Conservation (phyloP, 2,113 vertebrate genomes). For the Centropus bengalensis region DNA sequence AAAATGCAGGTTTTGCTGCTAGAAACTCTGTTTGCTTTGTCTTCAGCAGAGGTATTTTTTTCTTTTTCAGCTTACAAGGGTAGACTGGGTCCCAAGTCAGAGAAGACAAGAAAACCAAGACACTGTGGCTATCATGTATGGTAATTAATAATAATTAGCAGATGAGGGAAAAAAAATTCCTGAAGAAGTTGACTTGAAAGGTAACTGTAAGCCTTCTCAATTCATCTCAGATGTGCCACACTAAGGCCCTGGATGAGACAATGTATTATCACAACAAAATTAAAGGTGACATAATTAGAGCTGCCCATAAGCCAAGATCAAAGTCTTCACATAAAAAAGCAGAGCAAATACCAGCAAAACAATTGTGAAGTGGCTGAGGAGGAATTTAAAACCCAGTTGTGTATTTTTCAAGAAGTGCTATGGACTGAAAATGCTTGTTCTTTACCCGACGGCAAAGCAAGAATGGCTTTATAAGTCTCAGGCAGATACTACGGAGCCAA, state of each 20-base stretch:
- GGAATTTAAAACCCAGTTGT: too few species aligned
- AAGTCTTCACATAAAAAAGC: not conserved
- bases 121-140: not conserved
- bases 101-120: not conserved
- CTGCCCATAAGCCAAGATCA: not conserved
- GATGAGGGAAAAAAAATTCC: not conserved
- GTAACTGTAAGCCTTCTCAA: not conserved
- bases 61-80: not conserved
- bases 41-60: not conserved
- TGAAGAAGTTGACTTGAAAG: not conserved
- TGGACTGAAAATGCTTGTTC: not conserved
- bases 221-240: not conserved
- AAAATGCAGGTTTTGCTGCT: not conserved
- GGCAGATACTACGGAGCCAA: rapidly evolving
- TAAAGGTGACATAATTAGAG: not conserved
- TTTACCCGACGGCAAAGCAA: not conserved
- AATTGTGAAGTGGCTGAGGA: not conserved
- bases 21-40: not conserved
- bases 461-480: not conserved
- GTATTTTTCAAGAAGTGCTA: not conserved
- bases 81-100: not conserved
- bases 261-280: not conserved
- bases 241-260: not conserved
- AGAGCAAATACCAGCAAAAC: not conserved
- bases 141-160: not conserved